phyloP scores from a whole-genome alignment of 2,888 invertebrate species.

The Brenthis daphne region DNA sequence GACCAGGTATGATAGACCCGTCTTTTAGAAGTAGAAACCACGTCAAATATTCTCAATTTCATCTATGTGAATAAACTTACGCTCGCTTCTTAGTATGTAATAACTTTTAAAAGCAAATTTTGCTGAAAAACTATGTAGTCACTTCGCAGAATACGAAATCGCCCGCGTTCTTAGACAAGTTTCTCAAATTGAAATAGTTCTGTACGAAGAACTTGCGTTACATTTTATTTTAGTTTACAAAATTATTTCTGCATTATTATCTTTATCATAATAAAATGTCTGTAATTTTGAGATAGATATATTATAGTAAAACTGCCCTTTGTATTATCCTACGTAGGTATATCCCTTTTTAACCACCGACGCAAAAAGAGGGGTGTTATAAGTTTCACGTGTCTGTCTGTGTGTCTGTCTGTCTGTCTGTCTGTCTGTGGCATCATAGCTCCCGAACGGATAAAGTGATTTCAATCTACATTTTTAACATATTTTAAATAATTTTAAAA shows the following conservation, averaged over 20 bases:
- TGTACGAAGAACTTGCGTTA: slow-evolving; percentile 11
- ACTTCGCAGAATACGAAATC: slow-evolving; percentile 17
- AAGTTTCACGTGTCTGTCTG: too few species aligned
- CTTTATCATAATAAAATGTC: neutral
- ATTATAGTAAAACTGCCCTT: too few species aligned
- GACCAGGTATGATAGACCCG: too few species aligned
- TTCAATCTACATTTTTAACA: too few species aligned
- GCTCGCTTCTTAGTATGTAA: slow-evolving; percentile 6
- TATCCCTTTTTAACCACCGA: too few species aligned
- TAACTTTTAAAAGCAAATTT: slow-evolving; percentile 22
- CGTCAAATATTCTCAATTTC: slow-evolving; percentile 7
- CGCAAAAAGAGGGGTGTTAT: too few species aligned
- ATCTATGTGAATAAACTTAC: slow-evolving; percentile 12
- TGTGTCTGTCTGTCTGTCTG: too few species aligned
- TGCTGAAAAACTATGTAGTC: slow-evolving; percentile 15
- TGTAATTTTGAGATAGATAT: too few species aligned
- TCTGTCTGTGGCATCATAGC: too few species aligned
- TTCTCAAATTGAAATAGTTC: slow-evolving; percentile 21
- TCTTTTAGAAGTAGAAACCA: neutral
- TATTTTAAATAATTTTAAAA: too few species aligned
- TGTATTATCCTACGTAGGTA: too few species aligned
- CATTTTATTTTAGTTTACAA: slow-evolving; percentile 15
- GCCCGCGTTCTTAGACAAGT: slow-evolving; percentile 20
- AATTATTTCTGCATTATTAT: slow-evolving; percentile 3
- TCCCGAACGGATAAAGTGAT: too few species aligned